A percentile compares a stretch with the other conserved stretches of the same genome.
Conservation (phyloP, 2,113 vertebrate species). For the Dryoscopus gambensis region DNA sequence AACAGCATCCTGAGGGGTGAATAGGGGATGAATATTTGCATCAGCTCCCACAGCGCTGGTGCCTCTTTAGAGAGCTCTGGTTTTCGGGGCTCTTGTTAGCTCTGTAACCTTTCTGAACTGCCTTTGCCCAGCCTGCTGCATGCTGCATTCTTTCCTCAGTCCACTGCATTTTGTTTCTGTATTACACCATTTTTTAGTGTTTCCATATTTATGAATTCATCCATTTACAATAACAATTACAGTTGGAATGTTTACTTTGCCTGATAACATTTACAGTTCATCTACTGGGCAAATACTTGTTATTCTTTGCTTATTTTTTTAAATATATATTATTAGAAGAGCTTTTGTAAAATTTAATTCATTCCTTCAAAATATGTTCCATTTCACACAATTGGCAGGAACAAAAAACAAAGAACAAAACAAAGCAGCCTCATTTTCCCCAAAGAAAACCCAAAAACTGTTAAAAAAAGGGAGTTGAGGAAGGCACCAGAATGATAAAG, state of each 20-base stretch:
- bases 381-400: background rate
- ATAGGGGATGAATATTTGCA: background rate
- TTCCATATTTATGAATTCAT: slow-evolving; percentile 66
- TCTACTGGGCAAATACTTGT: slow-evolving; percentile 63
- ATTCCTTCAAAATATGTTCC: slow-evolving; percentile 11
- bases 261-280: slow-evolving; percentile 69
- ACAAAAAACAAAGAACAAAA: slow-evolving; percentile 18
- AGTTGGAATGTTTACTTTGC: slow-evolving; percentile 69
- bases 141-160: slow-evolving; percentile 50
- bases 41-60: background rate
- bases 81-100: slow-evolving; percentile 7
- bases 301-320: slow-evolving; percentile 61
- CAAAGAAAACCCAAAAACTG: background rate
- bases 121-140: slow-evolving; percentile 25
- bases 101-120: slow-evolving; percentile 37
- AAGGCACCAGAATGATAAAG: background rate
- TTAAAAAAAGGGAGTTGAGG: background rate
- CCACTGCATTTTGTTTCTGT: slow-evolving; percentile 40
- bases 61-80: background rate
- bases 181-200: slow-evolving; percentile 50
- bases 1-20: background rate
- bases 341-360: slow-evolving; percentile 49
- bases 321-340: slow-evolving; percentile 49
- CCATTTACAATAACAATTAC: slow-evolving; percentile 67
- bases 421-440: background rate